Evolutionary conservation across 2,113 vertebrate species (phyloP), one percentile per base, ranked within the genome.

Genomic region (Cepphus grylle): DNA sequence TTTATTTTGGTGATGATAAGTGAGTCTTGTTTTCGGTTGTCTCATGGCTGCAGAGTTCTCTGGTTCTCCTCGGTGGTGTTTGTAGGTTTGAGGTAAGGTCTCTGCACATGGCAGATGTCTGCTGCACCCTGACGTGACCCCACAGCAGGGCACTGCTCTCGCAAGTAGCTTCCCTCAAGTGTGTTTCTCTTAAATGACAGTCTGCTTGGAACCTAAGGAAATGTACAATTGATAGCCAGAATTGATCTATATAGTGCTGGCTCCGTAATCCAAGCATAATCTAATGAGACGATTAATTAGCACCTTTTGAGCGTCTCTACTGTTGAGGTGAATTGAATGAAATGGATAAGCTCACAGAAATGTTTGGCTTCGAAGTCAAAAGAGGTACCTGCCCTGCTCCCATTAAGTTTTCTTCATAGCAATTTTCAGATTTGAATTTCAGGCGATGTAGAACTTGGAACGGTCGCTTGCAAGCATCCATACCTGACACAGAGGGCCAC

Each of bases 231-330:
- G 42, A 34, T 58, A 76, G 27, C 32, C 23, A 65, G 78, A 52
- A 66, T 20, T 80, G 70, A 53, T 40, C 61, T 76, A 4, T 61
- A 18, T 32, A 38, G 32, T 21, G 2, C 23, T 69, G 43, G 13
- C 29, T 94, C 58, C 0, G 0, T 85, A 81, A 59, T 36, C 40
- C 38, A 59, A 69, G 38, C 26, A 16, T 72, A 81, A 21, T 42
- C 34, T 67, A 71, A 90, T 61, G 40, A 82, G 27, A 53, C 69
- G 43, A 87, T 69, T 90, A 55, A 90, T 76, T 59, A 82, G 20
- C 26, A 63, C 77, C 59, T 80, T 65, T 53, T 70, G 34, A 91
- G 12, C 1, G 1, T 79, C 52, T 81, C 23, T 36, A 1, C 20
- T 58, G 7, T 70, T 72, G 25, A 88, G 42, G 9, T 88, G 63